phyloP scores from a whole-genome alignment of 2,888 invertebrate species.

The Cephonodes hylas region DNA sequence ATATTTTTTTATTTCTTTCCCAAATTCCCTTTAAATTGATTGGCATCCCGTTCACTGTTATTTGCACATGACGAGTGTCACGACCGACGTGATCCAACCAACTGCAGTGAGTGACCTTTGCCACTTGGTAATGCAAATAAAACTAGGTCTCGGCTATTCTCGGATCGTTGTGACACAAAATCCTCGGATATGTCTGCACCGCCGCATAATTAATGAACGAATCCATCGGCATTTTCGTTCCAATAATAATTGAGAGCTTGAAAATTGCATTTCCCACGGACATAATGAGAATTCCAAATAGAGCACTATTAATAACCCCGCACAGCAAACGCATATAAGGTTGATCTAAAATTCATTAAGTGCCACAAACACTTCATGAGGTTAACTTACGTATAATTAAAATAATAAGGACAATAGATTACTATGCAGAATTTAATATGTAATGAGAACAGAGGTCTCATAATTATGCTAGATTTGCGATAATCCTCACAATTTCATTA shows the following conservation, averaged over 20 bases:
- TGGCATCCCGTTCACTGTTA: slow-evolving; percentile 43
- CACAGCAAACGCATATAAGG: background rate
- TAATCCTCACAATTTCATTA: background rate
- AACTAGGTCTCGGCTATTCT: slow-evolving; percentile 56
- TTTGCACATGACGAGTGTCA: slow-evolving; percentile 44
- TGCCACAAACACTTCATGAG: background rate
- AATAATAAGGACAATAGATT: too few relatives aligned
- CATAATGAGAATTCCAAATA: background rate
- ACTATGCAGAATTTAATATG: too few relatives aligned
- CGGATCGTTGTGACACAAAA: slow-evolving; percentile 43
- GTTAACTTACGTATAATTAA: too few relatives aligned
- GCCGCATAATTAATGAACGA: slow-evolving; percentile 9
- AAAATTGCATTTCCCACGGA: background rate
- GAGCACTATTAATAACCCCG: background rate
- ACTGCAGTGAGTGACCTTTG: slow-evolving; percentile 51
- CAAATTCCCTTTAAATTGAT: slow-evolving; percentile 24
- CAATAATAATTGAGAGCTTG: background rate
- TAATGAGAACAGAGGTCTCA: background rate
- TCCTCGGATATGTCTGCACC: slow-evolving; percentile 22
- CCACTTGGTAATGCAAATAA: slow-evolving; percentile 40
- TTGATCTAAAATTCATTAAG: background rate
- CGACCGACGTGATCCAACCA: slow-evolving; percentile 34
- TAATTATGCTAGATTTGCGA: background rate
- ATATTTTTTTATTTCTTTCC: background rate
- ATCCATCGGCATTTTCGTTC: slow-evolving; percentile 2